phyloP scores from a whole-genome alignment of 2,113 vertebrate genomes.

The Paraplagusia blochii region DNA sequence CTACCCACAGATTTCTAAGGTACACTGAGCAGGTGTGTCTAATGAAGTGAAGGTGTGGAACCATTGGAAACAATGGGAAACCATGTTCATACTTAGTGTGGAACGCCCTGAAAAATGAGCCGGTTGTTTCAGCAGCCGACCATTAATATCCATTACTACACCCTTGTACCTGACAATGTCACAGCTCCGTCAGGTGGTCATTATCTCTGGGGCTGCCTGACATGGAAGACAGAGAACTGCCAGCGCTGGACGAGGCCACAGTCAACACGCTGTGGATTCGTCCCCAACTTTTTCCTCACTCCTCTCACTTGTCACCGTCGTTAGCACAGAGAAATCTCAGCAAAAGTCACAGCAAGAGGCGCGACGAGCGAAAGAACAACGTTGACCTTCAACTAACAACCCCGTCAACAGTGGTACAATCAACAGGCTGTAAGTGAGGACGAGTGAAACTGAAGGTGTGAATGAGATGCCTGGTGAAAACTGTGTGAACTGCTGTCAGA shows the following conservation, averaged over 20 bases:
- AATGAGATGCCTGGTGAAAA: conserved; percentile 36
- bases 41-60: too few relatives aligned
- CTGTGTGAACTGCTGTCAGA: conserved; percentile 16
- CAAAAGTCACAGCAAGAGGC: conserved; percentile 34
- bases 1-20: too few relatives aligned
- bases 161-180: conserved; percentile 19
- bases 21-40: too few relatives aligned
- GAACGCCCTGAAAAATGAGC: too few relatives aligned
- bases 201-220: conserved; percentile 36
- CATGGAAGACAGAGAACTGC: conserved; percentile 33
- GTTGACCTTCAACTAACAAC: conserved; percentile 40
- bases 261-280: conserved; percentile 26
- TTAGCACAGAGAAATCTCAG: conserved; percentile 7
- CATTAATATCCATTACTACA: conserved; percentile 13
- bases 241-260: conserved; percentile 9
- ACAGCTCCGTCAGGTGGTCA: conserved; percentile 25
- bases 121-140: too few relatives aligned
- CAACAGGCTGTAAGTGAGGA: conserved; percentile 24
- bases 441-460: conserved; percentile 43
- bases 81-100: too few relatives aligned
- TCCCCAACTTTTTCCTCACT: conserved; percentile 38
- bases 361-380: conserved; percentile 26
- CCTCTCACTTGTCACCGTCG: conserved; percentile 32
- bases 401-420: conserved; percentile 35
- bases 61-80: too few relatives aligned